phyloP scores from a whole-genome alignment of 2,888 invertebrate genomes.

The Acrocera orbiculus region DNA sequence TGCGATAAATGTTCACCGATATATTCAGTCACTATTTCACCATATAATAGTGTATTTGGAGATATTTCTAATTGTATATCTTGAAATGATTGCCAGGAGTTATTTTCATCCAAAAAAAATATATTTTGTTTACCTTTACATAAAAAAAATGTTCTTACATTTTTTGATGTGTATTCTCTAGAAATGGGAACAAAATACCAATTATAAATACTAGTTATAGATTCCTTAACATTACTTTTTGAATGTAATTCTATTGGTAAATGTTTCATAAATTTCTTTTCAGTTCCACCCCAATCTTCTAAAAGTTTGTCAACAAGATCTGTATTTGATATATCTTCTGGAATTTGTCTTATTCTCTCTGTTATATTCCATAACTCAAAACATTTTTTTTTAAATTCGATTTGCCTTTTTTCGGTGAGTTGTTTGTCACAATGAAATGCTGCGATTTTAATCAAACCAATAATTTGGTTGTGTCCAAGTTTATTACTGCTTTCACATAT shows the following conservation, averaged over 20 bases:
- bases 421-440: slow-evolving; percentile 55
- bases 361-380: slow-evolving; percentile 55
- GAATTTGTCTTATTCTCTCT: slow-evolving; percentile 37
- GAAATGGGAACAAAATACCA: slow-evolving; percentile 44
- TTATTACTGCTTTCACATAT: slow-evolving; percentile 61
- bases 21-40: slow-evolving; percentile 53
- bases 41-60: slow-evolving; percentile 52
- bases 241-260: slow-evolving; percentile 14
- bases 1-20: slow-evolving; percentile 40
- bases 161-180: slow-evolving; percentile 23
- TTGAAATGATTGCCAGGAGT: slow-evolving; percentile 32
- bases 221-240: slow-evolving; percentile 13
- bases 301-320: slow-evolving; percentile 21
- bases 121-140: slow-evolving; percentile 30
- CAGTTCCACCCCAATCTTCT: slow-evolving; percentile 19
- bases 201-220: slow-evolving; percentile 36
- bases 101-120: slow-evolving; percentile 38
- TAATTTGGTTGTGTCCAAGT: slow-evolving; percentile 54
- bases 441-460: slow-evolving; percentile 65
- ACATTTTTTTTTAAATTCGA: slow-evolving; percentile 50
- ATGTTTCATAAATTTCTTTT: slow-evolving; percentile 18
- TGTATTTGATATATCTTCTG: slow-evolving; percentile 24
- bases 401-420: slow-evolving; percentile 52
- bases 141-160: slow-evolving; percentile 25
- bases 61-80: slow-evolving; percentile 41